Percentiles rank a stretch among this genome's conserved stretches.
Conservation (phyloP, 1,140 invertebrate species). For the Papilio polyxenes region DNA sequence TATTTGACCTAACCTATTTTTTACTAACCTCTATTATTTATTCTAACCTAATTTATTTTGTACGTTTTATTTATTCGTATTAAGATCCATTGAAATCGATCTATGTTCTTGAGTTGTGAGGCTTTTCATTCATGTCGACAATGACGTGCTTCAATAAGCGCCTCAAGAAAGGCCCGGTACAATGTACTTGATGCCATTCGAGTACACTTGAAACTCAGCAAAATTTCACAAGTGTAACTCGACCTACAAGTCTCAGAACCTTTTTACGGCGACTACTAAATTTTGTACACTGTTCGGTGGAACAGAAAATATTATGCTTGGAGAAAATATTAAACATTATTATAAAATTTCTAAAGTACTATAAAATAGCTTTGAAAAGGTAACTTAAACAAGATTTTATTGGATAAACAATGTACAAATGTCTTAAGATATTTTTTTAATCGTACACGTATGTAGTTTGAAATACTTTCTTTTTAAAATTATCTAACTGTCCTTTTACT, state of each 20-base stretch:
- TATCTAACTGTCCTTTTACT: neutral
- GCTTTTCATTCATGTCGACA: slow-evolving; percentile 27
- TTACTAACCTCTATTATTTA: too few relatives aligned
- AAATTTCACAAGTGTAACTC: slow-evolving; percentile 35
- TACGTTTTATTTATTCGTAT: too few relatives aligned
- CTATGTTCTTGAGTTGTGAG: slow-evolving; percentile 4
- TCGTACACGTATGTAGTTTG: neutral
- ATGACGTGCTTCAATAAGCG: slow-evolving; percentile 35
- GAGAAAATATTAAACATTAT: too few relatives aligned
- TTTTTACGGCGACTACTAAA: neutral
- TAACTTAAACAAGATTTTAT: too few relatives aligned
- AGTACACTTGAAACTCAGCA: slow-evolving; percentile 33
- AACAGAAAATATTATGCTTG: too few relatives aligned
- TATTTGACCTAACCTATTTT: too few relatives aligned
- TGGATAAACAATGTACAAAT: too few relatives aligned
- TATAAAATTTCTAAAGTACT: too few relatives aligned
- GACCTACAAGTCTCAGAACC: slow-evolving; percentile 26
- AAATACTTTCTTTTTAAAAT: neutral
- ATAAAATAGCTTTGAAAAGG: too few relatives aligned
- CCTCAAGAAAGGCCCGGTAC: slow-evolving; percentile 32
- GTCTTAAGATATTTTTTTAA: neutral
- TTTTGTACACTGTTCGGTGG: neutral
- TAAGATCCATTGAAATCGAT: slow-evolving; percentile 14
- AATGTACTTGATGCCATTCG: slow-evolving; percentile 36
- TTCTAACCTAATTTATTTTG: too few relatives aligned